A percentile compares a stretch with the other conserved stretches of the same genome.
These are phyloP conservation scores for Masticophis lateralis DNA, from an alignment of 2,797 vertebrate genomes.

Conservation along the genomic window DNA sequence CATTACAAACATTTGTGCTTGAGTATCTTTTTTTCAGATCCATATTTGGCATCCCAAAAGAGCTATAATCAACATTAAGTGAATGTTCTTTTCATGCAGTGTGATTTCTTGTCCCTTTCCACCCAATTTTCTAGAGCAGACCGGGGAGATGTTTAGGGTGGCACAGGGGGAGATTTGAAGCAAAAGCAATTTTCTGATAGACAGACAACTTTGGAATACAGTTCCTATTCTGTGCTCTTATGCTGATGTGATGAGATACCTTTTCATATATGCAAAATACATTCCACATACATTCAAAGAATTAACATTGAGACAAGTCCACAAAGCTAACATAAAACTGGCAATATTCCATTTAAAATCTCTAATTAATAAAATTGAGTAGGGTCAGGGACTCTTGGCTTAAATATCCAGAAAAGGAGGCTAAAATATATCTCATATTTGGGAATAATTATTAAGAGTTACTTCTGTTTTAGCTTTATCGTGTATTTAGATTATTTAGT, in stretches of 20 bases:
- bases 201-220: not conserved
- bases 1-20: not conserved
- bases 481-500: not conserved
- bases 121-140: not conserved
- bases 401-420: not conserved
- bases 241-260: not conserved
- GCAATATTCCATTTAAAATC: not conserved
- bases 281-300: not conserved
- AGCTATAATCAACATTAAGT: not conserved
- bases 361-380: not conserved
- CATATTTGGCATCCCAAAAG: not conserved
- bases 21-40: not conserved
- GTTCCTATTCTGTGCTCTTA: not conserved
- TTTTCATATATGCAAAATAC: not conserved
- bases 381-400: not conserved
- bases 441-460: not conserved
- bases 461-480: not conserved
- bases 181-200: not conserved
- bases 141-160: not conserved
- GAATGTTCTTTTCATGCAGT: not conserved
- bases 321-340: not conserved
- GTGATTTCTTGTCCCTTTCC: not conserved
- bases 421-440: not conserved
- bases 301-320: not conserved
- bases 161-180: not conserved